Conservation (phyloP, 2,888 invertebrate genomes). For the Fabriciana adippe region DNA sequence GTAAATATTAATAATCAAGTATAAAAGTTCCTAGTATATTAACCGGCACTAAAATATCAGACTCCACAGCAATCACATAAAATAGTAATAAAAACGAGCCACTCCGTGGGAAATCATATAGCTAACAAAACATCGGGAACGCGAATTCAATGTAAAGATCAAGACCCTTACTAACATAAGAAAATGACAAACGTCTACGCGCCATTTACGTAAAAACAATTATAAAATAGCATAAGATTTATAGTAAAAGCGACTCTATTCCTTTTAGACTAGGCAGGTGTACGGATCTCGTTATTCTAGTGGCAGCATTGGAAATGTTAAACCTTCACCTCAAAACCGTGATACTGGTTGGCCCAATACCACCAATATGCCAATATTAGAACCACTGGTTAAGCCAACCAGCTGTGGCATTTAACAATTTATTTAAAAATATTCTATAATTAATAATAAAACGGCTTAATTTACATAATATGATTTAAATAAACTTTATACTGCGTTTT, state of each 20-base stretch:
- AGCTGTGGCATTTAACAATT: too few species aligned
- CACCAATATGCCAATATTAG: slow-evolving; percentile 8
- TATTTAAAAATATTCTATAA: too few species aligned
- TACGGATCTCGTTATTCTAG: slow-evolving; percentile 35
- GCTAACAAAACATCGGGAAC: slow-evolving; percentile 46
- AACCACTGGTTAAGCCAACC: neutral
- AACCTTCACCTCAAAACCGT: slow-evolving; percentile 82
- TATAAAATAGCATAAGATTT: slow-evolving; percentile 41
- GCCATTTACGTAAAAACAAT: slow-evolving; percentile 56
- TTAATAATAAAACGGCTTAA: too few species aligned
- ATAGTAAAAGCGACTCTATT: slow-evolving; percentile 53
- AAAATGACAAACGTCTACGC: slow-evolving; percentile 66
- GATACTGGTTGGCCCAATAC: slow-evolving; percentile 49
- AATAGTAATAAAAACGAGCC: slow-evolving; percentile 51
- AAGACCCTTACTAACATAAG: slow-evolving; percentile 68
- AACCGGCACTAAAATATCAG: neutral
- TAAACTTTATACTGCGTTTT: too few species aligned
- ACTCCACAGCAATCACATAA: slow-evolving; percentile 6
- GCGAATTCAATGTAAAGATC: slow-evolving; percentile 77
- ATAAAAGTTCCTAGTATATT: neutral
- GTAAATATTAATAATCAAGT: neutral
- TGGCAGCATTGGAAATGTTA: slow-evolving; percentile 62
- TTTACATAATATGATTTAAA: too few species aligned
- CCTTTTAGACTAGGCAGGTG: slow-evolving; percentile 40
- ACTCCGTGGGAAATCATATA: slow-evolving; percentile 54